Percentiles rank a stretch among this genome's conserved stretches.
Evolutionary conservation across 2,888 invertebrate species (phyloP).

Genomic region (Ptychoptera contaminata): DNA sequence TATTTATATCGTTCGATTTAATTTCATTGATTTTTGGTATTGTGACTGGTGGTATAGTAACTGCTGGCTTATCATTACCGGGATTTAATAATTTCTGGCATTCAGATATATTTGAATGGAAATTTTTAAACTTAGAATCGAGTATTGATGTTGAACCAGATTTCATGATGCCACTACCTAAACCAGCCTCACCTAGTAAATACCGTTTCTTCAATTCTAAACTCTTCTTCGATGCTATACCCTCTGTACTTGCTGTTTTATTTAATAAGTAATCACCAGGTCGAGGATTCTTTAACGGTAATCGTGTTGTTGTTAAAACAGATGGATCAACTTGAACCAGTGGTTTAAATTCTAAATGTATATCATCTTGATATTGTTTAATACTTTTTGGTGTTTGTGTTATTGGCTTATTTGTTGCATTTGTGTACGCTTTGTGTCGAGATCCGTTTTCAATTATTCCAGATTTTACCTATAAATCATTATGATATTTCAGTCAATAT

Average conservation of each 20-base stretch:
- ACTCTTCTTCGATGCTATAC: conserved; percentile 74
- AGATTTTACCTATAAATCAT: conserved; percentile 23
- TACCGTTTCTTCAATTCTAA: conserved; percentile 75
- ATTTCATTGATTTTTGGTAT: conserved; percentile 21
- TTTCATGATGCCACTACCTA: conserved; percentile 55
- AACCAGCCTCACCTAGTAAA: conserved; percentile 53
- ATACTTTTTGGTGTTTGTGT: conserved; percentile 7
- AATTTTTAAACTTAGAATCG: conserved; percentile 69
- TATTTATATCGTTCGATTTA: conserved; percentile 12
- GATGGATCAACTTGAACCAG: conserved; percentile 31
- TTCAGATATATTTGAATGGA: conserved; percentile 73
- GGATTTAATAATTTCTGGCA: conserved; percentile 76
- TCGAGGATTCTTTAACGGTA: conserved; percentile 38
- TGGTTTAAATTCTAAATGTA: conserved; percentile 27
- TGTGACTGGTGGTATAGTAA: conserved; percentile 52
- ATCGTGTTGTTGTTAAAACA: conserved; percentile 22
- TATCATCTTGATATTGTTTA: conserved; percentile 15
- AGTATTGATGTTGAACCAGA: conserved; percentile 71
- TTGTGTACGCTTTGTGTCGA: conserved; percentile 11
- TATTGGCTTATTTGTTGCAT: too few relatives aligned
- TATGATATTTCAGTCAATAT: background rate
- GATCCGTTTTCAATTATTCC: conserved; percentile 20
- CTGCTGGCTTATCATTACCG: conserved; percentile 49
- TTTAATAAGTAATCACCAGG: conserved; percentile 63
- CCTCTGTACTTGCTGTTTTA: conserved; percentile 72